A percentile compares a stretch with the other conserved stretches of the same genome.
Conservation (phyloP, 2,797 vertebrate species). For the Acipenser oxyrinchus region DNA sequence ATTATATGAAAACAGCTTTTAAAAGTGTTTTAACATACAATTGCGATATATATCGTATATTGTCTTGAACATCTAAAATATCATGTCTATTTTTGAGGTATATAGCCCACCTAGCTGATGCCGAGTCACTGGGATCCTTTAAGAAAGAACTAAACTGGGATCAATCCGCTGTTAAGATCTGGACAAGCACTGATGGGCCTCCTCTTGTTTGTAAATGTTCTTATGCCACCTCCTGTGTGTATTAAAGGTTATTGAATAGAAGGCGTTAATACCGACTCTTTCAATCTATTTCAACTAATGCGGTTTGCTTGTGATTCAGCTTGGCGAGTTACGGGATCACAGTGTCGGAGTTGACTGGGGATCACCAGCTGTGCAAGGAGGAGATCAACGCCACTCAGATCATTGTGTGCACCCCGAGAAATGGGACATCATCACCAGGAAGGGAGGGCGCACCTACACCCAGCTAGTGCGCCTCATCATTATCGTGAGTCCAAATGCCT, state of each 20-base stretch:
- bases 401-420: slow-evolving; percentile 96
- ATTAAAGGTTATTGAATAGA: background rate
- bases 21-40: too few relatives aligned
- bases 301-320: slow-evolving; percentile 40
- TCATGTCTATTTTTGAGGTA: too few relatives aligned
- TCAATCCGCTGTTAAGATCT: too few relatives aligned
- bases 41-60: too few relatives aligned
- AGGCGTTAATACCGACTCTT: background rate
- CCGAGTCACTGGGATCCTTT: too few relatives aligned
- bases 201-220: background rate
- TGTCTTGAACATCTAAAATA: too few relatives aligned
- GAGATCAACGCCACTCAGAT: slow-evolving; percentile 96
- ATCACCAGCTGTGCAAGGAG: slow-evolving; percentile 96
- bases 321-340: slow-evolving; percentile 89
- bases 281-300: background rate
- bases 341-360: slow-evolving; percentile 91
- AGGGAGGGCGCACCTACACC: slow-evolving; percentile 94
- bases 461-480: slow-evolving; percentile 94
- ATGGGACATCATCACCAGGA: slow-evolving; percentile 98
- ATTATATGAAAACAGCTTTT: too few relatives aligned
- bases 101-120: too few relatives aligned
- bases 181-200: background rate
- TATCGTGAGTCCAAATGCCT: slow-evolving; percentile 65
- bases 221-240: background rate
- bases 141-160: too few relatives aligned